These are phyloP conservation scores for Dissostichus mawsoni DNA, from an alignment of 2,113 vertebrate genomes.

Conservation along the genomic window DNA sequence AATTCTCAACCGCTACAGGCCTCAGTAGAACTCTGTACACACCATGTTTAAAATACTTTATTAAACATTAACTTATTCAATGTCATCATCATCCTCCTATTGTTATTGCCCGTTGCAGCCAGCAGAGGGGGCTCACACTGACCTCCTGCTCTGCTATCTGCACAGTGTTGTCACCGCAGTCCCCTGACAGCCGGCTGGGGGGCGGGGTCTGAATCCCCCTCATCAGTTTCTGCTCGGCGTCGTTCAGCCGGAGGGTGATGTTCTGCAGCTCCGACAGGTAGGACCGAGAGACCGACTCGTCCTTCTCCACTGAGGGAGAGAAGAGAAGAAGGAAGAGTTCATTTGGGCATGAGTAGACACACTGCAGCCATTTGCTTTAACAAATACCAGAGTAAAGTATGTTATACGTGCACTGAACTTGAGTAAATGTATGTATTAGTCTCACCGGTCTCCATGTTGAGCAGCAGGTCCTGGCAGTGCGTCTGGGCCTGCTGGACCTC, in stretches of 20 bases:
- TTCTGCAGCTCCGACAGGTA: constrained; percentile 92
- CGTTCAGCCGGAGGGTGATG: constrained; percentile 87
- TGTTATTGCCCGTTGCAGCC: constrained; percentile 5
- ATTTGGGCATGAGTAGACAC: background rate
- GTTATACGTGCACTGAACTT: no score
- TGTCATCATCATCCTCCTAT: no score
- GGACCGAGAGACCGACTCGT: constrained; percentile 89
- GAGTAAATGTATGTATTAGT: background rate
- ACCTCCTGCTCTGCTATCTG: constrained; percentile 94
- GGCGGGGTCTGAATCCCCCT: constrained; percentile 85
- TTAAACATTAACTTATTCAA: background rate
- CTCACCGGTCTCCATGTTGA: constrained; percentile 93
- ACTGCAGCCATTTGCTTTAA: background rate
- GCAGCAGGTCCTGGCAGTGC: constrained; percentile 89
- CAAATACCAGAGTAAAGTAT: no score
- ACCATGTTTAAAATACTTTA: background rate
- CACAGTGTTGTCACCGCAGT: constrained; percentile 81
- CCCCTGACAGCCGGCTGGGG: constrained; percentile 78
- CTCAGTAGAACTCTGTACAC: no score
- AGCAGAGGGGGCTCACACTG: constrained; percentile 67
- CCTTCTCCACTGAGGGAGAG: constrained; percentile 90
- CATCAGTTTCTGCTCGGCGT: constrained; percentile 90
- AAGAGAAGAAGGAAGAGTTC: background rate
- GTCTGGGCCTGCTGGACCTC: constrained; percentile 89
- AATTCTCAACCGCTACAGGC: no score